Percentiles rank a stretch among this genome's conserved stretches.
phyloP scores from a whole-genome alignment of 1,140 invertebrate genomes.

The Brachionus paranguensis region DNA sequence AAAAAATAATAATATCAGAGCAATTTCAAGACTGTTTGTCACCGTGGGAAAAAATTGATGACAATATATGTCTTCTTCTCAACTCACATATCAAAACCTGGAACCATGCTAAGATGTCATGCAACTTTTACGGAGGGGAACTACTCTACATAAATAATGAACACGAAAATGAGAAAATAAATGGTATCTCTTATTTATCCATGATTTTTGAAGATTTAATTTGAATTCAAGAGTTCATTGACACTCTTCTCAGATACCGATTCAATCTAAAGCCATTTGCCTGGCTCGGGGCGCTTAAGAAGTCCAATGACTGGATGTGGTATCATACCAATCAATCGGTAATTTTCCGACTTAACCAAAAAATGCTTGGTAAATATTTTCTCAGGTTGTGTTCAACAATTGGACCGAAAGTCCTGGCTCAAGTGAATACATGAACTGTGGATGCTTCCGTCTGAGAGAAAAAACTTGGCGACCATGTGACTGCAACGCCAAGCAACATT shows the following conservation, averaged over 20 bases:
- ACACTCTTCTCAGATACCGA: neutral
- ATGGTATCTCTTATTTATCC: neutral
- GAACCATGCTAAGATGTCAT: slow-evolving; percentile 3
- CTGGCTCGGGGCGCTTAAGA: neutral
- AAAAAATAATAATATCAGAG: neutral
- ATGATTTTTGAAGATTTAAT: neutral
- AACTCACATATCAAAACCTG: slow-evolving; percentile 21
- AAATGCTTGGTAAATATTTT: neutral
- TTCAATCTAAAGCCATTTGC: slow-evolving; percentile 17
- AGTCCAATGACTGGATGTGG: neutral
- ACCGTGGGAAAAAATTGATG: slow-evolving; percentile 34
- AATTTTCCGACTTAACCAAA: neutral
- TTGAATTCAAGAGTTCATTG: neutral
- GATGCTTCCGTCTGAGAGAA: neutral
- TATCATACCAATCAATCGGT: neutral
- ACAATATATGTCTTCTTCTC: slow-evolving; percentile 30
- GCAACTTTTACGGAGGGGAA: neutral
- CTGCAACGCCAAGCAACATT: neutral
- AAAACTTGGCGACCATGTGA: neutral
- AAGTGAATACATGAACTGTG: neutral
- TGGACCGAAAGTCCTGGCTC: neutral
- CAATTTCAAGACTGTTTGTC: neutral
- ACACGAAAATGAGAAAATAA: neutral
- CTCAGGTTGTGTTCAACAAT: neutral
- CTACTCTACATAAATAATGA: neutral